phyloP scores from a whole-genome alignment of 2,113 vertebrate species.

The Chascanopsetta lugubris region DNA sequence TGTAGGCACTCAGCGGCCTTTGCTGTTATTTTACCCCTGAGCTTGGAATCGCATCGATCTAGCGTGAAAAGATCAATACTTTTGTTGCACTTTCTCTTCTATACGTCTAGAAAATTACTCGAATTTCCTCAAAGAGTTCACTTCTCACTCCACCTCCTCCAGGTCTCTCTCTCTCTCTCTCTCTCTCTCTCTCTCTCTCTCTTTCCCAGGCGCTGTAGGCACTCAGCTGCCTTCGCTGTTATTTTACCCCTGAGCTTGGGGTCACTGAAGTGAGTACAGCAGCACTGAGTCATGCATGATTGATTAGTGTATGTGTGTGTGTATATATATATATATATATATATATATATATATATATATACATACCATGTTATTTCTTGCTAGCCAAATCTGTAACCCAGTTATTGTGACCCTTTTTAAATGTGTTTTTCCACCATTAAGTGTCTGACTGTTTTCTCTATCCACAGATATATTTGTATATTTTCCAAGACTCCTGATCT shows the following conservation, averaged over 20 bases:
- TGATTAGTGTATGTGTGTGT: background rate
- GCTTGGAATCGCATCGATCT: constrained; percentile 5
- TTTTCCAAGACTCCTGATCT: constrained; percentile 13
- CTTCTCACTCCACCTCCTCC: constrained; percentile 13
- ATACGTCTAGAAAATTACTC: no score
- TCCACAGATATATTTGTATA: constrained; percentile 18
- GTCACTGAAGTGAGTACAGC: constrained; percentile 31
- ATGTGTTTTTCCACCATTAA: background rate
- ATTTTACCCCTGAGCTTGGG: constrained; percentile 29
- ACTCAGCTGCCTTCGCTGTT: constrained; percentile 45
- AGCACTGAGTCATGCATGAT: background rate
- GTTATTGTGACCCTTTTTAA: constrained; percentile 20
- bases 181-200: constrained; percentile 26
- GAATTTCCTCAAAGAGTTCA: no score
- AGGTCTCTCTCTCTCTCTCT: constrained; percentile 34
- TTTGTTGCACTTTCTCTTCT: no score
- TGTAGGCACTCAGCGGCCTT: constrained; percentile 45
- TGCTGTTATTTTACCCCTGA: constrained; percentile 33
- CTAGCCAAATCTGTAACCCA: no score
- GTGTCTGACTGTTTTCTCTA: background rate
- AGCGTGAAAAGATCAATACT: no score
- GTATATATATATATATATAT: no score
- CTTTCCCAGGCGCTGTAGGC: constrained; percentile 34
- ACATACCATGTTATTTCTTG: background rate
- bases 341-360: no score